Evolutionary conservation across 2,113 vertebrate species (phyloP).

Genomic region (Pangasianodon gigas): DNA sequence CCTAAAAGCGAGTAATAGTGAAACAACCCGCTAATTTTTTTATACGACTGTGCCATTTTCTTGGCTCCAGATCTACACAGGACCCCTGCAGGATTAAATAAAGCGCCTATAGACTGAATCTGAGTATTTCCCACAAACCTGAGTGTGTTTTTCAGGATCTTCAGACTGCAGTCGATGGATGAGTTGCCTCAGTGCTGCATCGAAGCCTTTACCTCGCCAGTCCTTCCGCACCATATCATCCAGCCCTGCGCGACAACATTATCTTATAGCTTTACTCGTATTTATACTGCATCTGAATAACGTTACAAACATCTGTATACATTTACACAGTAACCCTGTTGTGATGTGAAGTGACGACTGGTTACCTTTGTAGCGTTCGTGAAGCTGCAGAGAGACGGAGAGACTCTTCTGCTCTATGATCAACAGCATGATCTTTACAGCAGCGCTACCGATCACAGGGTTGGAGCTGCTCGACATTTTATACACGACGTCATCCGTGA

Average conservation of each 20-base stretch:
- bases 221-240: conserved; percentile 81
- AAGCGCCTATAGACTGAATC: neutral
- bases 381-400: conserved; percentile 65
- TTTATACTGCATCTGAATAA: neutral
- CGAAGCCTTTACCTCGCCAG: conserved; percentile 87
- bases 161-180: conserved; percentile 67
- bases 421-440: conserved; percentile 78
- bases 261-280: neutral
- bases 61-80: neutral
- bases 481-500: conserved; percentile 88
- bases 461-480: conserved; percentile 83
- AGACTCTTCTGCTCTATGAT: conserved; percentile 71
- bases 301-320: neutral
- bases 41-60: neutral
- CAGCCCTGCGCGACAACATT: conserved; percentile 72
- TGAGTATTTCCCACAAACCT: conserved; percentile 8
- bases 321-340: neutral
- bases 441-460: conserved; percentile 76
- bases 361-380: conserved; percentile 83
- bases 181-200: conserved; percentile 78
- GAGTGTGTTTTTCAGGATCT: neutral
- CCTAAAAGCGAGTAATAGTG: too few species aligned
- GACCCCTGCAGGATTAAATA: neutral
- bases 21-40: too few species aligned
- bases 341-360: neutral